phyloP scores from a whole-genome alignment of 2,888 invertebrate genomes.

The Nineta flava region DNA sequence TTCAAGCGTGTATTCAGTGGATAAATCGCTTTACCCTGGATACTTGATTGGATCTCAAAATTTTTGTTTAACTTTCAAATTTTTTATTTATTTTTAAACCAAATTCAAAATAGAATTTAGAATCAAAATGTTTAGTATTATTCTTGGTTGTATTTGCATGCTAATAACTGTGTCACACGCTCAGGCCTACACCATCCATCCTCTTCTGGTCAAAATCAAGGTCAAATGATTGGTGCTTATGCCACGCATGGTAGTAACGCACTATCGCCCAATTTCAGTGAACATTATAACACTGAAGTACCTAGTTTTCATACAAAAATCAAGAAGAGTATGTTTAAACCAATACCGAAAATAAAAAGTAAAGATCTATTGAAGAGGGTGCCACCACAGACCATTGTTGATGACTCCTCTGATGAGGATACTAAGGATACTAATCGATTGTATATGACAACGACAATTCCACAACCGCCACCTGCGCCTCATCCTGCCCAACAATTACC shows the following conservation, averaged over 20 bases:
- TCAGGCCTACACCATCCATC: background rate
- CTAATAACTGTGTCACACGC: background rate
- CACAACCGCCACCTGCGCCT: background rate
- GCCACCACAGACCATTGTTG: background rate
- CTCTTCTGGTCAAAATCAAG: too few relatives aligned
- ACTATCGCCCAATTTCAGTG: too few relatives aligned
- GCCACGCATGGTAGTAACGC: background rate
- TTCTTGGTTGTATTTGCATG: background rate
- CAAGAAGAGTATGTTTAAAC: slow-evolving; percentile 25
- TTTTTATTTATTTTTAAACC: background rate
- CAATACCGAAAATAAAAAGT: slow-evolving; percentile 23
- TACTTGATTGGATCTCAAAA: too few relatives aligned
- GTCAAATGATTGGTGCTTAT: background rate
- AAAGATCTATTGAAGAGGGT: slow-evolving; percentile 23
- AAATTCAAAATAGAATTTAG: background rate
- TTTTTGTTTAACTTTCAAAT: background rate
- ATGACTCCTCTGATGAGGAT: background rate
- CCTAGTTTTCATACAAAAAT: slow-evolving; percentile 16
- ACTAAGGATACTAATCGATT: background rate
- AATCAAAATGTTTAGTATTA: background rate
- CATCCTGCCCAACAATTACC: slow-evolving; percentile 4
- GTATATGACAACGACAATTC: background rate
- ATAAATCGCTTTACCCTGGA: too few relatives aligned
- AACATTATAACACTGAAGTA: too few relatives aligned
- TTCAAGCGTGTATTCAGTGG: too few relatives aligned